Percentiles rank a stretch among this genome's conserved stretches.
Conservation (phyloP, 2,888 invertebrate species). For the Elaeidobius kamerunicus region DNA sequence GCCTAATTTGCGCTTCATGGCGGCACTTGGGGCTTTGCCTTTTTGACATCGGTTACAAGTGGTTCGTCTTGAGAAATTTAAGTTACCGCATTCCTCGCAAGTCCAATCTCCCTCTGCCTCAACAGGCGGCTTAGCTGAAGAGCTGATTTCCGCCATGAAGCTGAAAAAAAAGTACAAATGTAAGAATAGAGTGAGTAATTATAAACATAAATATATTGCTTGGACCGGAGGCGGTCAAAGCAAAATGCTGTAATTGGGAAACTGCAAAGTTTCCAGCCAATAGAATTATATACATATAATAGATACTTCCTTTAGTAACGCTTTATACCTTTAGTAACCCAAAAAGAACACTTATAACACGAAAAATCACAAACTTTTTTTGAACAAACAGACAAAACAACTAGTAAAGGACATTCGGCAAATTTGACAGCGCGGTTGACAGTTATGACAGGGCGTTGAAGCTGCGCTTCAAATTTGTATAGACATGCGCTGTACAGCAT, state of each 20-base stretch:
- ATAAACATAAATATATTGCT: background rate
- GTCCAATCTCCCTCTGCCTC: conserved; percentile 60
- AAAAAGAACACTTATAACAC: conserved; percentile 21
- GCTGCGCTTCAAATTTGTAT: too few relatives aligned
- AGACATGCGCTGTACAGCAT: too few relatives aligned
- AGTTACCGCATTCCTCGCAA: conserved; percentile 80
- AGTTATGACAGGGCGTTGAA: too few relatives aligned
- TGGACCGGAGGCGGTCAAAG: background rate
- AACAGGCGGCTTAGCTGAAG: conserved; percentile 42
- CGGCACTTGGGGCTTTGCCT: conserved; percentile 40
- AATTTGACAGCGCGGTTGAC: too few relatives aligned
- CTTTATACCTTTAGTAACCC: conserved; percentile 33
- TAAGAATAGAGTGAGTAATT: background rate
- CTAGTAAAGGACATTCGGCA: too few relatives aligned
- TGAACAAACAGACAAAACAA: too few relatives aligned
- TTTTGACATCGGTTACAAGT: conserved; percentile 92
- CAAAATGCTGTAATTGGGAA: conserved; percentile 1
- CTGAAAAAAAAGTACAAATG: conserved; percentile 33
- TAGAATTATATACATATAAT: conserved; percentile 10
- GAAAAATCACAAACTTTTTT: conserved; percentile 18
- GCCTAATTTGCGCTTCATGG: conserved; percentile 80
- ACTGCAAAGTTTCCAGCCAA: background rate
- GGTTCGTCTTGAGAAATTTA: conserved; percentile 88
- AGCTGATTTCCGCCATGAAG: conserved; percentile 44
- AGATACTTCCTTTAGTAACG: conserved; percentile 32